Base-by-base conservation (phyloP, 1,140 invertebrate genomes). In the Brachionus koreanus region DNA sequence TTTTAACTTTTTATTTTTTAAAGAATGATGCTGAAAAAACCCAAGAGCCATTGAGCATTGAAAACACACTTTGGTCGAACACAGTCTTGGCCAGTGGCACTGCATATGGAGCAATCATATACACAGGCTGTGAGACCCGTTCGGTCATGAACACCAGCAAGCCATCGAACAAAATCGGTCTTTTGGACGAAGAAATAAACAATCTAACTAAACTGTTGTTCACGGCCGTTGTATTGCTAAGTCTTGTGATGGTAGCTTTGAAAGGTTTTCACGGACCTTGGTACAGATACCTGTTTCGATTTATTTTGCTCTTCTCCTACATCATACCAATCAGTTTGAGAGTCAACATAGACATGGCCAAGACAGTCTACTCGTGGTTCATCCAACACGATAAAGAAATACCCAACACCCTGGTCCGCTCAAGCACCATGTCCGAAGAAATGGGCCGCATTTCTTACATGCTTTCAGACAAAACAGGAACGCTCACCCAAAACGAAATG, bases 401-500 rank as follows among this genome's bases (percentile, higher is more conserved):
- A 83, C 91, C 92, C 63, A 95, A 94, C 3, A 98, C 96, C 0
- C 94, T 98, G n/a, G 96, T 98, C 76, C 90, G 98, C n/a, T 97
- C 94, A 52, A 98, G 96, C 0, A 99, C 97, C 1, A 99, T 99
- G 84, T 95, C 97, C 0, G 98, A 99, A 89, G 97, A 99, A 88
- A 88, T 98, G n/a, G 96, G 96, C 0, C 89, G 97, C 67, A 96
- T 99, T 84, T 94, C 93, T 1, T 99, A 98, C 88, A 89, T 99
- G 61, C 88, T 99, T 1, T 95, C 94, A 0, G 98, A 99, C 87
- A 99, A 99, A 90, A 99, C 97, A 0, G 98, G 97, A 5, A 99
- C 98, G 0, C 89, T 99, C 4, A 99, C 98, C 0, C 95, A 98
- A 88, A 99, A 99, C 89, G 96, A 97, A 87, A 99, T 99, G 98